Evolutionary conservation across 2,888 invertebrate species (phyloP).

Genomic region (Oxyscelio sp.): DNA sequence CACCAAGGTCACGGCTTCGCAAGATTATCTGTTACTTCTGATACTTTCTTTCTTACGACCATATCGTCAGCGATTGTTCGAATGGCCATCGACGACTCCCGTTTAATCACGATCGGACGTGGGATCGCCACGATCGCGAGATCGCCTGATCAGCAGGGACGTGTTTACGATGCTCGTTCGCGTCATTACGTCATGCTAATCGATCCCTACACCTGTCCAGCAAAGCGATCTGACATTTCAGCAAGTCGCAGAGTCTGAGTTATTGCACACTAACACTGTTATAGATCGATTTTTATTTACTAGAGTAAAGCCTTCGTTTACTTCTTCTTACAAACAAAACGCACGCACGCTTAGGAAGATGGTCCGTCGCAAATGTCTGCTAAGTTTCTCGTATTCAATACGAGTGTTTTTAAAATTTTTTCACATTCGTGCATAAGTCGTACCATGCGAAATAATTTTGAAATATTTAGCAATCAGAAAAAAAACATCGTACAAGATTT

Average conservation of each 20-base stretch:
- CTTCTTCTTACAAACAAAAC: no score
- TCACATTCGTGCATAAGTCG: no score
- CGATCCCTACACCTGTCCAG: constrained; percentile 85
- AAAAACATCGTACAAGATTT: no score
- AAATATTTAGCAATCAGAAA: no score
- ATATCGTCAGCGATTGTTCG: constrained; percentile 31
- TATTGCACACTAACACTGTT: constrained; percentile 50
- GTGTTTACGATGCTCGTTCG: constrained; percentile 82
- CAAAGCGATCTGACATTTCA: constrained; percentile 77
- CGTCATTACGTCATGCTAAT: constrained; percentile 86
- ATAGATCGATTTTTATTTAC: no score
- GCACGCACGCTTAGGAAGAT: no score
- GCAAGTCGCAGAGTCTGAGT: constrained; percentile 57
- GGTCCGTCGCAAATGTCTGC: no score
- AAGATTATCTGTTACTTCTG: constrained; percentile 53
- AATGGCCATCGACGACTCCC: constrained; percentile 61
- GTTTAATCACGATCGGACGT: constrained; percentile 80
- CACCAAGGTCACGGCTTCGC: constrained; percentile 80
- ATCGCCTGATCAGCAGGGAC: constrained; percentile 77
- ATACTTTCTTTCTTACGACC: constrained; percentile 25
- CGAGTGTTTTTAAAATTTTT: no score
- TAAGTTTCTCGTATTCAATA: no score
- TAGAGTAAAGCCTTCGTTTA: neutral
- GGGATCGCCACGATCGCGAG: constrained; percentile 81
- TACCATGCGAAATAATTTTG: no score